Evolutionary conservation across 2,113 vertebrate species (phyloP).

Genomic region (Gymnarchus niloticus): DNA sequence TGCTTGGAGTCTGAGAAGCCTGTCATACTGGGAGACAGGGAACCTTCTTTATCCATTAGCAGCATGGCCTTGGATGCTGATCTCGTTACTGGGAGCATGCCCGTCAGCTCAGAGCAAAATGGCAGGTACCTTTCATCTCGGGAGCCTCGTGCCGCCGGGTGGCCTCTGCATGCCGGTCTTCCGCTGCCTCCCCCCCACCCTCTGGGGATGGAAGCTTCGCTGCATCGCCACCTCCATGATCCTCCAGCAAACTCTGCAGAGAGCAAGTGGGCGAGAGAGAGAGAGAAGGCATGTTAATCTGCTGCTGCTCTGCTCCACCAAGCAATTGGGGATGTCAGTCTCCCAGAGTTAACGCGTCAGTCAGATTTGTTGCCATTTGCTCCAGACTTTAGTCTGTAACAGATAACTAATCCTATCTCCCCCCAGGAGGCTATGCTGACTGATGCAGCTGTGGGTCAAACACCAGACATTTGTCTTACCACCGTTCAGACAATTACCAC

Average conservation of each 20-base stretch:
- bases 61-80: neutral
- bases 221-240: conserved; percentile 36
- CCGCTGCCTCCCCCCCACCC: conserved; percentile 30
- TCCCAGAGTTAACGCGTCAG: neutral
- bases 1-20: neutral
- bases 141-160: conserved; percentile 39
- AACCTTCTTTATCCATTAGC: neutral
- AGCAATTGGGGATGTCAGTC: neutral
- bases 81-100: neutral
- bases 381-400: neutral
- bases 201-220: conserved; percentile 31
- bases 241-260: conserved; percentile 44
- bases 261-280: neutral
- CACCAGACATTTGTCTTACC: neutral
- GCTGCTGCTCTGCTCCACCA: too few relatives aligned
- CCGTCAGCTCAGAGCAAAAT: neutral
- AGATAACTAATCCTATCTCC: neutral
- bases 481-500: neutral
- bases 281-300: too few relatives aligned
- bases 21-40: neutral
- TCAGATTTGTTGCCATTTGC: neutral
- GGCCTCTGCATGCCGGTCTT: conserved; percentile 57
- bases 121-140: conserved; percentile 58
- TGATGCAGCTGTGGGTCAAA: neutral
- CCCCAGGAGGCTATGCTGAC: neutral